Base-by-base conservation (phyloP, 1,140 invertebrate species). In the Monochamus saltuarius region DNA sequence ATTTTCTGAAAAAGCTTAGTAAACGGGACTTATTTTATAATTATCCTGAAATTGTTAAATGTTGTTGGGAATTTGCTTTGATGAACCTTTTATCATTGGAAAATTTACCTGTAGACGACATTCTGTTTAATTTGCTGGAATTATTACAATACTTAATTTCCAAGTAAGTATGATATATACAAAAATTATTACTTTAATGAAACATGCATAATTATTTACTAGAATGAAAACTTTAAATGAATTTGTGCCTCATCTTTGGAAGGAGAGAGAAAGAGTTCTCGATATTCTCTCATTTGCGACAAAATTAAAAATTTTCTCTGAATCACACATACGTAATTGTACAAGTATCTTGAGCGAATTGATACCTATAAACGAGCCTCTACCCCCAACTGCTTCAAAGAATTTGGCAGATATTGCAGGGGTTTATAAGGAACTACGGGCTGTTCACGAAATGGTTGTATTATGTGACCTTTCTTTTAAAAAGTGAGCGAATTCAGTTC, bases 241-340 rank as follows among this genome's bases (percentile, higher is more conserved):
- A 6, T 49, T 7, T 49, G 1, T 11, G n/a, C 7, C 6, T 7
- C 10, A 42, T 11, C n/a, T 42, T 42, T 42, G n/a, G 39, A 10
- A 6, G 0, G 19, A 43, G 22, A 40, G 22, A 29, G 53, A 56
- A 43, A 35, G 9, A 45, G 36, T 56, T 7, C 16, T 56, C 3
- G 53, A 56, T 8, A 29, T 45, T n/a, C 9, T 56, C 10, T 9
- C 40, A 4, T 4, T n/a, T 7, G 43, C 40, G 11, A 34, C 38
- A 11, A 56, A 35, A 35, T 34, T 42, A 37, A 56, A 29, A 11
- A 45, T 22, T 34, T 56, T 56, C 40, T 34, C 34, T 14, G 9
- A 13, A n/a, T 11, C 3, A n/a, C 53, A 56, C 53, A 19, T 56
- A 8, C 17, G 11, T 10, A 11, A 45, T 14, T 45, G 37, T 22